Conservation (phyloP, 2,797 vertebrate species). For the Scarus forsteni region DNA sequence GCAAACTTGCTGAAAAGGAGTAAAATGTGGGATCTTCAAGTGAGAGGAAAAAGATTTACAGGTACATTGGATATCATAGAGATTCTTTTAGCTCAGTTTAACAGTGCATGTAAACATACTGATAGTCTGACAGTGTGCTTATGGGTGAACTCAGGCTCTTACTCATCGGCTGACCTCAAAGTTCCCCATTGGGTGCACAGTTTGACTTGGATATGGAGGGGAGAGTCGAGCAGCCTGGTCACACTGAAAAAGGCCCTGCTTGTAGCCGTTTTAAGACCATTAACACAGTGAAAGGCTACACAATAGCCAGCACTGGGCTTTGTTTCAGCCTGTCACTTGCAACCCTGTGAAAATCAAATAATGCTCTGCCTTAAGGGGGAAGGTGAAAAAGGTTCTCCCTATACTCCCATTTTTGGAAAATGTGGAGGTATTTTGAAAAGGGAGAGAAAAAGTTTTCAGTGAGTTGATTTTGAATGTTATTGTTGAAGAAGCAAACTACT, state of each 20-base stretch:
- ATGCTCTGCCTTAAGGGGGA: slow-evolving; percentile 84
- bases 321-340: slow-evolving; percentile 87
- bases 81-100: no score
- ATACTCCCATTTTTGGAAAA: slow-evolving; percentile 68
- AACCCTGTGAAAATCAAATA: slow-evolving; percentile 90
- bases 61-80: no score
- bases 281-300: slow-evolving; percentile 87
- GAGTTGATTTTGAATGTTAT: slow-evolving; percentile 74
- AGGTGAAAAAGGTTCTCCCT: slow-evolving; percentile 75
- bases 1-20: no score
- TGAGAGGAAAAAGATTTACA: no score
- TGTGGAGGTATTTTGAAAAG: slow-evolving; percentile 65
- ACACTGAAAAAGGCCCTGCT: slow-evolving; percentile 85
- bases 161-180: slow-evolving; percentile 81
- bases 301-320: slow-evolving; percentile 85
- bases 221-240: slow-evolving; percentile 86
- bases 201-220: slow-evolving; percentile 85
- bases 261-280: slow-evolving; percentile 94
- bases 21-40: no score
- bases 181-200: slow-evolving; percentile 84
- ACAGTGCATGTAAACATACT: no score
- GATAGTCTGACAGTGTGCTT: slow-evolving; percentile 39
- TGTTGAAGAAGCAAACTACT: slow-evolving; percentile 75
- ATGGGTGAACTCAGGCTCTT: slow-evolving; percentile 67
- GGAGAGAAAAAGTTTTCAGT: slow-evolving; percentile 58